phyloP scores from a whole-genome alignment of 1,140 invertebrate species.

The Theocolax elegans region DNA sequence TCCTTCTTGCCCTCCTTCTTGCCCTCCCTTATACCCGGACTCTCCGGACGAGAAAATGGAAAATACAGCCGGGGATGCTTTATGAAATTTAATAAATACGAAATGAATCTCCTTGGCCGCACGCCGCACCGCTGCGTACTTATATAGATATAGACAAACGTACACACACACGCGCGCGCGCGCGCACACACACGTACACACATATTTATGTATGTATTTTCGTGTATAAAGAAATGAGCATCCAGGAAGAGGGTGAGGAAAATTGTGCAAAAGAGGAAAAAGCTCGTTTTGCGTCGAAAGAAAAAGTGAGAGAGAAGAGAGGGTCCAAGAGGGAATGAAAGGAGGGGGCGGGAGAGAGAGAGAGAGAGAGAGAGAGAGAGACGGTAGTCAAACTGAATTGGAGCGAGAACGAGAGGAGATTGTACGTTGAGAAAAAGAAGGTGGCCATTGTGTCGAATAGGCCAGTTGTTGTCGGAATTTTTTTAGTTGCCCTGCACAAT shows the following conservation, averaged over 20 bases:
- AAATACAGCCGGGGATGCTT: constrained; percentile 61
- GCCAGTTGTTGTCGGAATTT: constrained; percentile 17
- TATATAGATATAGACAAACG: not conserved
- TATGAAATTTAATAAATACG: constrained; percentile 68
- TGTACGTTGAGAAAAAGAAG: not conserved
- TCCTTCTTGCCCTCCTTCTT: constrained; percentile 49
- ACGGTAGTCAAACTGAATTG: not conserved
- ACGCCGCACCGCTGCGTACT: not conserved
- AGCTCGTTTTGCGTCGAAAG: not conserved
- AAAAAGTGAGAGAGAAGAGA: constrained; percentile 27
- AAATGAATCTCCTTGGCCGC: constrained; percentile 60
- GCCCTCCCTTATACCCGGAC: constrained; percentile 42
- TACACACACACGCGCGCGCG: no score
- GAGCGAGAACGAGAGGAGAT: not conserved
- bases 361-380: not conserved
- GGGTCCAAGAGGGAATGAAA: not conserved
- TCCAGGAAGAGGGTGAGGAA: not conserved
- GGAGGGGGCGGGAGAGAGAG: not conserved
- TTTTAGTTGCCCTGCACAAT: constrained; percentile 21
- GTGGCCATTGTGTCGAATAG: constrained; percentile 34
- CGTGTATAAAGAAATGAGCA: not conserved
- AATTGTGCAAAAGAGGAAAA: constrained; percentile 10
- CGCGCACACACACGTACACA: no score
- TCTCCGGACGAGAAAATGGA: constrained; percentile 62
- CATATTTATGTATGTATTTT: no score